Evolutionary conservation across 2,797 vertebrate species (phyloP), one percentile per base, ranked within the genome.

Genomic region (Chelidonichthys spinosus): DNA sequence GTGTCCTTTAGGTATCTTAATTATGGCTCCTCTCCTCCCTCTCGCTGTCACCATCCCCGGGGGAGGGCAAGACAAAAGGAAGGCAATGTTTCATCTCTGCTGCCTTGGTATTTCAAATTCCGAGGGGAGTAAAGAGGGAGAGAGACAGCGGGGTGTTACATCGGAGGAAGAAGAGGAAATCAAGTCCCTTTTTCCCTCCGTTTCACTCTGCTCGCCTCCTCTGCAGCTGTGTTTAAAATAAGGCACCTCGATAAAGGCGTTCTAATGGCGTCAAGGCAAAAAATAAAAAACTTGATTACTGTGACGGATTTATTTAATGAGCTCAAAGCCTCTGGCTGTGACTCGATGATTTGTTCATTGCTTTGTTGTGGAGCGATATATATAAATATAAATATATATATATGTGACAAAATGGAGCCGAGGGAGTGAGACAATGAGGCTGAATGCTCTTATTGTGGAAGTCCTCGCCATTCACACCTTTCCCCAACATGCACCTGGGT

Each of bases 1-100:
- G 90, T 92, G 92, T 93, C 92, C 90, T 93, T 92, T 91, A 93
- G 92, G 92, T 93, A 86, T 91, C 90, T 93, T 92, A 91, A 93
- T 94, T 92, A 93, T 85, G 89, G 81, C 84, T 86, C 81, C 77
- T 90, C 87, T 89, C 90, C 91, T 90, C 90, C 90, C 84, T 84
- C 87, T 91, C 47, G 76, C 91, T 91, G 92, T 93, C 91, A 93
- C 86, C 73, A 25, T 90, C 92, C 87, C 84, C 88, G 33, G 77
- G 90, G 88, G 90, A 89, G 89, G 86, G 79, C 84, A 70, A 88
- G 88, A 92, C 92, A 92, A 92, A 92, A 92, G 87, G 76, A 88
- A 88, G 87, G 72, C 87, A 63, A 86, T 86, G 91, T 91, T 94
- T 92, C 91, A 93, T 92, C 90, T 93, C 82, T 72, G 82, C 85